These are phyloP conservation scores for Chanos chanos DNA, from an alignment of 2,797 vertebrate genomes.

Conservation along the genomic window DNA sequence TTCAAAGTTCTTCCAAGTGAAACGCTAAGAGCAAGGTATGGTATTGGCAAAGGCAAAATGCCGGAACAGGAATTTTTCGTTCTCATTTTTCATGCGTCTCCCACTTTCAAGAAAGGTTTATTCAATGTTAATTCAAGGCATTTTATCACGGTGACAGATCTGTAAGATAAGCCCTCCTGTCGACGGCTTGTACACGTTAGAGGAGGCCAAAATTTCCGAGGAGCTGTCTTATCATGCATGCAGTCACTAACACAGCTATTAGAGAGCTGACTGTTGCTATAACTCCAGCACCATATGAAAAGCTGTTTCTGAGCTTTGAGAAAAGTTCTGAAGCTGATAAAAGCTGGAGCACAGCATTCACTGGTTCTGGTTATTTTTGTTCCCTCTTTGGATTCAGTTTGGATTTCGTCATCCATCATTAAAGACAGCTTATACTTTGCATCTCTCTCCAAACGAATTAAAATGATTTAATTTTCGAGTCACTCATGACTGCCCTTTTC, in stretches of 20 bases:
- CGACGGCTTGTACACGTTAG: conserved; percentile 15
- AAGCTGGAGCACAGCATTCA: conserved; percentile 8
- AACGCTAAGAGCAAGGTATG: conserved; percentile 29
- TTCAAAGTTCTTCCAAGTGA: conserved; percentile 30
- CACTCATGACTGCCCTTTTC: too few relatives aligned
- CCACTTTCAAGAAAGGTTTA: conserved; percentile 29
- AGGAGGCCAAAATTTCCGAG: too few relatives aligned
- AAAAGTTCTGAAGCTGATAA: conserved; percentile 5
- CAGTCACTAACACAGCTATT: conserved; percentile 1
- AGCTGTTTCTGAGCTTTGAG: conserved; percentile 1
- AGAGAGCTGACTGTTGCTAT: too few relatives aligned
- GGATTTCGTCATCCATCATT: too few relatives aligned
- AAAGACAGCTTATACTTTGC: too few relatives aligned
- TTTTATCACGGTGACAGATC: conserved; percentile 29
- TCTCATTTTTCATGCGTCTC: conserved; percentile 26
- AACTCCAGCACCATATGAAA: not conserved
- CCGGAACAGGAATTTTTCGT: too few relatives aligned
- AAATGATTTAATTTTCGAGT: too few relatives aligned
- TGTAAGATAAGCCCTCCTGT: conserved; percentile 21
- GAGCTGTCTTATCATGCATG: conserved; percentile 2
- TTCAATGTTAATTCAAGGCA: conserved; percentile 25
- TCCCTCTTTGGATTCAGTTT: too few relatives aligned
- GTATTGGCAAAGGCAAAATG: conserved; percentile 19
- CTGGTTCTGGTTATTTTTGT: too few relatives aligned
- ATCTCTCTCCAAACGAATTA: too few relatives aligned